phyloP scores from a whole-genome alignment of 2,113 vertebrate genomes.

The Osmerus mordax region DNA sequence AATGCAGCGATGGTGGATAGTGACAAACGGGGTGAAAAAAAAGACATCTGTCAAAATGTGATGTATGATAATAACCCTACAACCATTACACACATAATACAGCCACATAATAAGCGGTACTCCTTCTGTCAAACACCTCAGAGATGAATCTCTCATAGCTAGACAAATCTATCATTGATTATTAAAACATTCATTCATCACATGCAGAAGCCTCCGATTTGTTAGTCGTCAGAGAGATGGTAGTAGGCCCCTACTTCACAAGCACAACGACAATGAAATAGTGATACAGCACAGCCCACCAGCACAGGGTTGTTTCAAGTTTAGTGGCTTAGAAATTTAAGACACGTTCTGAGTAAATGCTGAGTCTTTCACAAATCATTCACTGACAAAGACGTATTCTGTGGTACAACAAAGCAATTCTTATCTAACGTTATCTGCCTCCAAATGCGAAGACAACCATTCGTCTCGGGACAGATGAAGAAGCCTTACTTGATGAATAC shows the following conservation, averaged over 20 bases:
- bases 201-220: background rate
- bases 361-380: conserved; percentile 2
- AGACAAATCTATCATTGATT: conserved; percentile 6
- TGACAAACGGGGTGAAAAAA: background rate
- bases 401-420: conserved; percentile 2
- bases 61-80: background rate
- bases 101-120: background rate
- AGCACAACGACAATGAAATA: background rate
- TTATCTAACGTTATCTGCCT: conserved; percentile 5
- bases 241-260: background rate
- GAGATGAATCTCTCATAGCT: background rate
- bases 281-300: background rate
- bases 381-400: conserved; percentile 11
- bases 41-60: too few relatives aligned
- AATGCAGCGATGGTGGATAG: background rate
- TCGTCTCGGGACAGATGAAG: background rate
- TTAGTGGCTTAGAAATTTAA: background rate
- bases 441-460: background rate
- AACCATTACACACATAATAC: background rate
- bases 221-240: background rate
- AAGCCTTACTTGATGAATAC: background rate
- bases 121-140: background rate
- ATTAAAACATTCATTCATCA: background rate
- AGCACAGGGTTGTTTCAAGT: background rate
- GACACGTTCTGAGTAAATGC: background rate